Percentiles rank a stretch among this genome's conserved stretches.
Conservation (phyloP, 2,797 vertebrate species). For the Amblyraja radiata region DNA sequence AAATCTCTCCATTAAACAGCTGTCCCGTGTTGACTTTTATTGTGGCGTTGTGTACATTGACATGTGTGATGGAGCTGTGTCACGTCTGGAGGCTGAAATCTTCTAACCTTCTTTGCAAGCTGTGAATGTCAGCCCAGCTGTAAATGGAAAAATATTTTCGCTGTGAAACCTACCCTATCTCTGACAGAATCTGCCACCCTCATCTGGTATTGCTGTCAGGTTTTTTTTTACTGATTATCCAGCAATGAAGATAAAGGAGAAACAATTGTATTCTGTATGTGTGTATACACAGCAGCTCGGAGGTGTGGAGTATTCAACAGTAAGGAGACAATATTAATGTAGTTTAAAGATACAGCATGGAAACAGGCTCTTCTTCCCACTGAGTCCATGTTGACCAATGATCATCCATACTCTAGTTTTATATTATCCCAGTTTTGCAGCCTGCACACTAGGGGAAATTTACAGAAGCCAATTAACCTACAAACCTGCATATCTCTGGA, state of each 20-base stretch:
- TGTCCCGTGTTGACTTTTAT: conserved; percentile 27
- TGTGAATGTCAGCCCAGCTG: not conserved
- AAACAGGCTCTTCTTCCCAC: no score
- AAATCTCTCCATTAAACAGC: conserved; percentile 30
- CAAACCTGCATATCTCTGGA: no score
- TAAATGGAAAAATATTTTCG: conserved; percentile 3
- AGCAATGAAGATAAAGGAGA: not conserved
- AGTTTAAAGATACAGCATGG: no score
- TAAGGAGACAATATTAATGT: not conserved
- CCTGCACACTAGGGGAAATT: no score
- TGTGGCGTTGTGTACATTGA: conserved; percentile 9
- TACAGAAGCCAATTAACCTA: no score
- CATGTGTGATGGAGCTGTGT: not conserved
- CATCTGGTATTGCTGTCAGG: not conserved
- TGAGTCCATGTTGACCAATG: no score
- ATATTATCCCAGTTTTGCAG: no score
- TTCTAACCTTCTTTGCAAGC: not conserved
- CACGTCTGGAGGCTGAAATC: not conserved
- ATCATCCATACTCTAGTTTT: no score
- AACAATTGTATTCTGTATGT: not conserved
- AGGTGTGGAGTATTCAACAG: not conserved
- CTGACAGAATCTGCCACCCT: not conserved
- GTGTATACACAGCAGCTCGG: no score
- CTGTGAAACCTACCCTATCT: not conserved
- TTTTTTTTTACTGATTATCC: not conserved